These are phyloP conservation scores for Dinocampus coccinellae DNA, from an alignment of 2,888 invertebrate species.

Conservation along the genomic window DNA sequence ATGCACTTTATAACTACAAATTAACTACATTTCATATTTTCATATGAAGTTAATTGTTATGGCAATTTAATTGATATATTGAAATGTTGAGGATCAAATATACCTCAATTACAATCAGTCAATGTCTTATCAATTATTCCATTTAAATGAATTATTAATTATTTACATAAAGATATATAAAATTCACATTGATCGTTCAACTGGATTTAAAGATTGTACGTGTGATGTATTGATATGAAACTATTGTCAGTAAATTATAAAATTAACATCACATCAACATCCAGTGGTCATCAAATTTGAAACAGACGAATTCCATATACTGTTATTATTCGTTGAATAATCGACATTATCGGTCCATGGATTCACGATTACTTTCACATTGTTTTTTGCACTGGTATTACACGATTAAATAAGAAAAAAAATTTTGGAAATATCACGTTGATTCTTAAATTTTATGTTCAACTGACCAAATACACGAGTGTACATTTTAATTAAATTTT, in stretches of 20 bases:
- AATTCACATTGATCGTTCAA: not conserved
- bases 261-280: not conserved
- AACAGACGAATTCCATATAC: not conserved
- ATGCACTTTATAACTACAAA: not conserved
- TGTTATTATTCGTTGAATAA: not conserved
- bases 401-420: not conserved
- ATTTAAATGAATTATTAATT: not conserved
- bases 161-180: not conserved
- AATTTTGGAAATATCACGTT: not conserved
- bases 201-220: not conserved
- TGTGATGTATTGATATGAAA: constrained; percentile 4
- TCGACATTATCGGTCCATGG: not conserved
- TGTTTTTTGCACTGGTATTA: not conserved
- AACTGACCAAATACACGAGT: not conserved
- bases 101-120: constrained; percentile 7
- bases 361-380: not conserved
- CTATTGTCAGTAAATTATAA: not conserved
- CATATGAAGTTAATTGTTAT: not conserved
- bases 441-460: not conserved
- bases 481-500: not conserved
- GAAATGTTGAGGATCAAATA: not conserved
- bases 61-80: not conserved
- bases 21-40: not conserved
- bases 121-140: constrained; percentile 5
- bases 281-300: not conserved